Conservation (phyloP, 2,888 invertebrate genomes). For the Andrena bicolor region DNA sequence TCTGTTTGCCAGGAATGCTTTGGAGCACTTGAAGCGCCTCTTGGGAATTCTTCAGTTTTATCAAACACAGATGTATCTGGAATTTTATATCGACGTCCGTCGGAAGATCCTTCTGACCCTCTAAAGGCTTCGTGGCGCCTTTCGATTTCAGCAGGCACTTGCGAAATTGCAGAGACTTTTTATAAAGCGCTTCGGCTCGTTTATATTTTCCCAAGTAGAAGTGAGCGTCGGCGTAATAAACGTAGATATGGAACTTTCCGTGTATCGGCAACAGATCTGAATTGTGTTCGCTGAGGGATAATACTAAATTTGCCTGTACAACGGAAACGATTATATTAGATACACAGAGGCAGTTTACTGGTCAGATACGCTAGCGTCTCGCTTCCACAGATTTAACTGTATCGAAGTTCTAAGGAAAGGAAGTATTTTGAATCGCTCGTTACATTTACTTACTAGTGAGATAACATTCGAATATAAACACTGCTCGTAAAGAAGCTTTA, state of each 20-base stretch:
- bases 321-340: slow-evolving; percentile 24
- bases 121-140: slow-evolving; percentile 85
- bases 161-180: slow-evolving; percentile 88
- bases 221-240: slow-evolving; percentile 90
- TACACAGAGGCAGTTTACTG: neutral
- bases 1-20: slow-evolving; percentile 88
- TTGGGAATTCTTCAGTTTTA: slow-evolving; percentile 88
- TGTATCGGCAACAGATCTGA: slow-evolving; percentile 87
- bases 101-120: slow-evolving; percentile 86
- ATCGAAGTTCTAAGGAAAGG: slow-evolving; percentile 18
- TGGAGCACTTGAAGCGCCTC: slow-evolving; percentile 88
- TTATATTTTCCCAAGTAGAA: slow-evolving; percentile 89
- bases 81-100: slow-evolving; percentile 90
- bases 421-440: neutral
- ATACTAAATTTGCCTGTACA: slow-evolving; percentile 88
- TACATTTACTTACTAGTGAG: slow-evolving; percentile 87
- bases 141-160: slow-evolving; percentile 88
- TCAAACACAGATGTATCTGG: slow-evolving; percentile 89
- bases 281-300: slow-evolving; percentile 89
- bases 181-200: slow-evolving; percentile 89
- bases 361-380: neutral
- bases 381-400: neutral
- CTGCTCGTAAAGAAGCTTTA: slow-evolving; percentile 90
- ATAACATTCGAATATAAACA: slow-evolving; percentile 91
- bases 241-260: slow-evolving; percentile 89